Percentiles rank a stretch among this genome's conserved stretches.
phyloP scores from a whole-genome alignment of 2,888 invertebrate genomes.

The Oxycera nigricornis region DNA sequence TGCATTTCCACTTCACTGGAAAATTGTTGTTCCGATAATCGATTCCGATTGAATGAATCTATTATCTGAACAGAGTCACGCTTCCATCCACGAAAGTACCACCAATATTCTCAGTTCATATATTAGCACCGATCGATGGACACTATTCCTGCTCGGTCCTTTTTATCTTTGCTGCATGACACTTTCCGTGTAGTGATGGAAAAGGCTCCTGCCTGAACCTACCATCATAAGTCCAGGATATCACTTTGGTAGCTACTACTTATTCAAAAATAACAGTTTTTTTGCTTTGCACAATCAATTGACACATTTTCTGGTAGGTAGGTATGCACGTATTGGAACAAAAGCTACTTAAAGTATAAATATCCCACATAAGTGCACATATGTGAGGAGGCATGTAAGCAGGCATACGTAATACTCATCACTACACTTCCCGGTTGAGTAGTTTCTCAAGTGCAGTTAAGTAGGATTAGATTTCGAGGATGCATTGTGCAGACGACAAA shows the following conservation, averaged over 20 bases:
- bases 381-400: constrained; percentile 2
- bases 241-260: background rate
- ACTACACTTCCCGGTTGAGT: constrained; percentile 37
- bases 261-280: background rate
- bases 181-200: no score
- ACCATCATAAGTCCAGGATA: background rate
- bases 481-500: constrained; percentile 31
- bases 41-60: constrained; percentile 39
- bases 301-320: constrained; percentile 39
- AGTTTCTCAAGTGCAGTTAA: constrained; percentile 41
- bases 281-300: constrained; percentile 13
- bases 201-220: background rate
- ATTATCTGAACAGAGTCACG: constrained; percentile 15
- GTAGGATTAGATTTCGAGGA: constrained; percentile 38
- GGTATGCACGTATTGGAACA: background rate
- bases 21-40: constrained; percentile 38
- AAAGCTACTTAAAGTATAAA: background rate
- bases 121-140: constrained; percentile 1
- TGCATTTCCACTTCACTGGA: constrained; percentile 3
- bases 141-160: constrained; percentile 6
- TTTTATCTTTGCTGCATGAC: no score
- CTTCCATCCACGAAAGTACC: background rate
- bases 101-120: background rate
- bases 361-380: constrained; percentile 2
- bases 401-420: constrained; percentile 11